Base-by-base conservation (phyloP, 2,797 vertebrate species). In the Tympanoctomys barrerae region DNA sequence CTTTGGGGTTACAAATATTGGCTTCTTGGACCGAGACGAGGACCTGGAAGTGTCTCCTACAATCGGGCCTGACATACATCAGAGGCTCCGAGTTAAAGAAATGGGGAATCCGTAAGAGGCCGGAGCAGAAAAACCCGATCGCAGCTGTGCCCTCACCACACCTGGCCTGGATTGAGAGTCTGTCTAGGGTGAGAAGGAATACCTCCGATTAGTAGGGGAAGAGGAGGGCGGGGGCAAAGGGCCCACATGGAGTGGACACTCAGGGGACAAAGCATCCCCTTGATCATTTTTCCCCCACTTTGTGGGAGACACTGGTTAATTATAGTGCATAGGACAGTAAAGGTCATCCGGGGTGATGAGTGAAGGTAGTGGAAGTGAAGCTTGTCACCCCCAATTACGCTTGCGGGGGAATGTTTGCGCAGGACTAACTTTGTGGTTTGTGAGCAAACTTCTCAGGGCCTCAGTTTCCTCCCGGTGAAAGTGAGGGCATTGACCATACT, bases 401-500 rank as follows among this genome's bases (percentile, higher is more conserved):
- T 39, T 95, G 54, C 22, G 2, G 0, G 16, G 52, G 16, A 68
- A 57, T 28, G 4, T 87, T 42, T 89, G 33, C 5, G 4, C 31
- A 36, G 26, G 46, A 64, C 33, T 75, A 39, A 85, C 73, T 90
- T 28, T 36, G 59, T 62, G 22, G n/a, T 49, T 78, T 57, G 24
- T 70, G 64, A 80, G 3, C 70, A 61, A 52, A 95, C 28, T 91
- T 85, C 73, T 81, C 42, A 39, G 31, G 39, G 81, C 54, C 85
- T 96, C 79, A 59, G 54, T 93, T 93, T 96, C 83, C 88, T 95
- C 39, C 73, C 28, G 24, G 57, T 87, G 83, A 80, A 95, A 95
- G 86, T 83, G 75, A 94, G 5, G 18, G 12, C 73, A 46, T 81
- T 62, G 86, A 95, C 78, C 88, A 86, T 88, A 91, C 21, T 96